These are phyloP conservation scores for Ceramica pisi DNA, from an alignment of 2,888 invertebrate species.

Conservation along the genomic window DNA sequence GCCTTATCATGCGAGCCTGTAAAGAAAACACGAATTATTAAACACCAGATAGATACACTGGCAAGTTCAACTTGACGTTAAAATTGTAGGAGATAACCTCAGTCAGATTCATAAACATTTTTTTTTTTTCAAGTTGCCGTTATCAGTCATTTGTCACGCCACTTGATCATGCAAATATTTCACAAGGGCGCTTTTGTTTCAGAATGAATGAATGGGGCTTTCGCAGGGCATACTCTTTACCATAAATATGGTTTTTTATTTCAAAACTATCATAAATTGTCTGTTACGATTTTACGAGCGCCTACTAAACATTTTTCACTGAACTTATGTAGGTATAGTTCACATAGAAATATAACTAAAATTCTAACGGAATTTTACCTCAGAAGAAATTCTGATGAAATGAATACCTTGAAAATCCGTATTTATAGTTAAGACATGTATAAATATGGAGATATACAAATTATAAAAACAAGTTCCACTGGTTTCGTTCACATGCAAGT, in stretches of 20 bases:
- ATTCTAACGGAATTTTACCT: background rate
- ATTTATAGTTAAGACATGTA: constrained; percentile 13
- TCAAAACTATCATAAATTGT: background rate
- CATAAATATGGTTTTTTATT: background rate
- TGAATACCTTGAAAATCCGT: constrained; percentile 43
- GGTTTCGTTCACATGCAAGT: constrained; percentile 26
- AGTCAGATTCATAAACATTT: constrained; percentile 16
- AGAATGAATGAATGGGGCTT: background rate
- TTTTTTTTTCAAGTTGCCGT: constrained; percentile 25
- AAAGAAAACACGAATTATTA: constrained; percentile 49
- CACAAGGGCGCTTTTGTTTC: background rate
- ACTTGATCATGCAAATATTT: constrained; percentile 30
- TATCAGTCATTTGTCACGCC: constrained; percentile 51
- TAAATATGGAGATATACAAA: constrained; percentile 35
- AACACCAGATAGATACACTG: constrained; percentile 8
- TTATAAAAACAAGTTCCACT: constrained; percentile 45
- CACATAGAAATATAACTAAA: background rate
- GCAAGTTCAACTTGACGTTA: constrained; percentile 19
- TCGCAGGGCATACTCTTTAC: background rate
- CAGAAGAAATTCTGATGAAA: constrained; percentile 24
- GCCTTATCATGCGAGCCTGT: constrained; percentile 92
- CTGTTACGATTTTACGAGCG: background rate
- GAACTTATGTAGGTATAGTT: background rate
- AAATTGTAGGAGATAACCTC: constrained; percentile 44
- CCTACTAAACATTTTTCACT: background rate